Evolutionary conservation across 2,113 vertebrate genomes (phyloP).

Genomic region (Corythaeola cristata): DNA sequence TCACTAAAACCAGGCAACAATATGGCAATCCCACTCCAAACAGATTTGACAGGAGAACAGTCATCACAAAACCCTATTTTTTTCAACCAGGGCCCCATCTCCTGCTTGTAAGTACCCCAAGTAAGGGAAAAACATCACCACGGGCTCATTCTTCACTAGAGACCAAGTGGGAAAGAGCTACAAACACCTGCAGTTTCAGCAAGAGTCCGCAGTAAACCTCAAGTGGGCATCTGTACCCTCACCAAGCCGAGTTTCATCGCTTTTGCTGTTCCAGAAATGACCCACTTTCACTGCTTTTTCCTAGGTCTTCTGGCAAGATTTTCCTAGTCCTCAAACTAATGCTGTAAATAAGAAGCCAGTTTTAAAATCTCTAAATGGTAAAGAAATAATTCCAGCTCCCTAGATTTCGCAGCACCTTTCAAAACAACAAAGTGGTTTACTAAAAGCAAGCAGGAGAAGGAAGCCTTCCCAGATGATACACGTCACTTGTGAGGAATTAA

Average conservation of each 20-base stretch:
- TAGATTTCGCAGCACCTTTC: not conserved
- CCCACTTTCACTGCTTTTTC: not conserved
- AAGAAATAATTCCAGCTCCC: not conserved
- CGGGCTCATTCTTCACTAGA: rapidly evolving
- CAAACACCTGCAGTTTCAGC: not conserved
- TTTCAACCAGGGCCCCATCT: not conserved
- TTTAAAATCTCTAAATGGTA: not conserved
- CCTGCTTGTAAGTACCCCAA: not conserved
- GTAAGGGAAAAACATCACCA: not conserved
- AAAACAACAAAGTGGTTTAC: not conserved
- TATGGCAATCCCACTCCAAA: not conserved
- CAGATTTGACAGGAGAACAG: not conserved
- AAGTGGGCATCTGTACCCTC: too few species aligned
- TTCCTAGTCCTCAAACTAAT: not conserved
- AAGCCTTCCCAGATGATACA: not conserved
- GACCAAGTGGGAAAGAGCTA: not conserved
- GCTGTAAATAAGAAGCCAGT: not conserved
- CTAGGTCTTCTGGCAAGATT: not conserved
- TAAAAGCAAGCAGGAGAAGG: not conserved
- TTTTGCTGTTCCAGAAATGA: not conserved
- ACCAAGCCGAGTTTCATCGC: rapidly evolving
- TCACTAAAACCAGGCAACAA: not conserved
- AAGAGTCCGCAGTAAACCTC: not conserved
- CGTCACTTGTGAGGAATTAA: not conserved
- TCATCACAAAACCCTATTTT: not conserved